Evolutionary conservation across 2,113 vertebrate species (phyloP), one percentile per base, ranked within the genome.

Genomic region (Deroptyus accipitrinus): DNA sequence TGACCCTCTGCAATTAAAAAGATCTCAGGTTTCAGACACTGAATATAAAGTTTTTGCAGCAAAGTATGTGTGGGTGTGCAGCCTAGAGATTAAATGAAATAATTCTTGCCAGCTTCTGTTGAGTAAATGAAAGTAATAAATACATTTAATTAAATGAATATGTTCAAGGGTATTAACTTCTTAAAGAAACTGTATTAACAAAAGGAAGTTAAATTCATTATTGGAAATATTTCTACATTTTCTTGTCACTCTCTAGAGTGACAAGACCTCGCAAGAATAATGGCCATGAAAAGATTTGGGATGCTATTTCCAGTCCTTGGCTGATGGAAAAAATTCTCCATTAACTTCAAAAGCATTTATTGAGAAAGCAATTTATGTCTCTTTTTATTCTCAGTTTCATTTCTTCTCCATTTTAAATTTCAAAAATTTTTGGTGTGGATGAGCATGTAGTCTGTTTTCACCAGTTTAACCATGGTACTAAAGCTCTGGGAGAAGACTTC

Each of bases 71-170:
- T 96, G 96, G 94, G 93, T 90, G 94, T 96, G 52, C 55, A 90
- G 94, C 68, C 73, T 86, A 76, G 69, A 94, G 80, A 96, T 86
- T 88, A 94, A 95, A 86, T 55, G 35, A 86, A 91, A 86, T 94
- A 84, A 95, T 82, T 93, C 74, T 92, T 84, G 69, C 86, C 81
- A 93, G 80, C 62, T 88, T 95, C 73, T 96, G 94, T 66, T 92
- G 89, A 89, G 70, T 79, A 95, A 93, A 96, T 97, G 83, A 87
- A 85, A 93, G 74, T 76, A 94, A 95, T 94, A 95, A 93, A 97
- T 94, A 52, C 14, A 63, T 92, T 88, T 88, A 94, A 94, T 96
- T 92, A 94, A 95, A 90, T 83, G 37, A 77, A 57, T 92, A 91
- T 62, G 51, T 94, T 95, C 66, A 84, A 88, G 52, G 27, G 57